Evolutionary conservation across 2,797 vertebrate species (phyloP).

Genomic region (Schizopygopsis malacanthus): DNA sequence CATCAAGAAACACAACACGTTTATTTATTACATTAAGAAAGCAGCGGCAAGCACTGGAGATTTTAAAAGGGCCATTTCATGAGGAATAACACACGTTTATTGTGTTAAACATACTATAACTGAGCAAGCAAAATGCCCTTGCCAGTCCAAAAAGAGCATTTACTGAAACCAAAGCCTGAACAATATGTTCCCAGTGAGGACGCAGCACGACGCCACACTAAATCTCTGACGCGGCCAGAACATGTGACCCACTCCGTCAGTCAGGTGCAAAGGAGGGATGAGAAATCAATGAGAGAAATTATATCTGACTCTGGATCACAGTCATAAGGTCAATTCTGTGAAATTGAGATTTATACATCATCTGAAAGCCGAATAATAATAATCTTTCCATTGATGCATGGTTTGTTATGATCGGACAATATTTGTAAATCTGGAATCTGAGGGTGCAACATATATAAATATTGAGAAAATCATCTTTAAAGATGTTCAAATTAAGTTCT

Average conservation of each 20-base stretch:
- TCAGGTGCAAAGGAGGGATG: neutral
- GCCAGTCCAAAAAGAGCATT: neutral
- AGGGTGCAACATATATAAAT: too few species aligned
- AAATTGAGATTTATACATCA: too few species aligned
- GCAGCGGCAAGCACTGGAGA: neutral
- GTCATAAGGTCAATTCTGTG: too few species aligned
- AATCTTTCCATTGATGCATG: too few species aligned
- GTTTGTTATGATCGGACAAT: too few species aligned
- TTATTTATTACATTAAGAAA: conserved; percentile 53
- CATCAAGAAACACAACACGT: conserved; percentile 43
- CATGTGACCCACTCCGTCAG: neutral
- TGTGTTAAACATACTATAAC: neutral
- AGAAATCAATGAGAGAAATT: neutral
- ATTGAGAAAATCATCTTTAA: too few species aligned
- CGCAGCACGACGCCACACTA: neutral
- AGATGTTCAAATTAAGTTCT: too few species aligned
- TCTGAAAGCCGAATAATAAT: too few species aligned
- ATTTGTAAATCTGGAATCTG: too few species aligned
- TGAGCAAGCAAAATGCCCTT: neutral
- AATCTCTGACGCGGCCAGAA: neutral
- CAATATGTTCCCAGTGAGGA: neutral
- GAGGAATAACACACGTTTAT: neutral
- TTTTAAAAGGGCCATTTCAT: neutral
- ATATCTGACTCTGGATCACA: too few species aligned
- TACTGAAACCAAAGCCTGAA: neutral